phyloP scores from a whole-genome alignment of 2,113 vertebrate species.

The Mixornis gularis region DNA sequence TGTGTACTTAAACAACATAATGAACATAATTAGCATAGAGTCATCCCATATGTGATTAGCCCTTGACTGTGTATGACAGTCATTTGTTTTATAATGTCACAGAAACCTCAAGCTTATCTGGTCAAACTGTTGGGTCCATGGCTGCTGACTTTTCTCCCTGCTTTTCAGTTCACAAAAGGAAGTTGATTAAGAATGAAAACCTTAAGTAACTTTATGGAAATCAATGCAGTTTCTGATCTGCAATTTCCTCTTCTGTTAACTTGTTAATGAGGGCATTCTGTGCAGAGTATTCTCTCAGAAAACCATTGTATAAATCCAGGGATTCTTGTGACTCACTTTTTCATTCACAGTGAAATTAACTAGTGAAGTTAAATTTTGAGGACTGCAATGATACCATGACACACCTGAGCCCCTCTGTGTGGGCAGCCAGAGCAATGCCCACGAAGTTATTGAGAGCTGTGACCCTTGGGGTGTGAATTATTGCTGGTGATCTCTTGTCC shows the following conservation, averaged over 20 bases:
- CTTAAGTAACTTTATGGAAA: not conserved
- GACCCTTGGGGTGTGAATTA: not conserved
- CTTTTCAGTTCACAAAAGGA: not conserved
- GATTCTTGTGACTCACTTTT: not conserved
- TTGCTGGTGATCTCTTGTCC: not conserved
- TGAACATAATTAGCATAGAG: not conserved
- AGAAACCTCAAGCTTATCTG: not conserved
- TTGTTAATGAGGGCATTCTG: not conserved
- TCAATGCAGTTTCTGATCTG: not conserved
- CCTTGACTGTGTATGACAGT: not conserved
- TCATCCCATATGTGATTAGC: not conserved
- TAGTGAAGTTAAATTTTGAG: not conserved
- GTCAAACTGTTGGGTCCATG: not conserved
- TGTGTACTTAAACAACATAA: not conserved
- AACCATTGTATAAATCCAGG: not conserved
- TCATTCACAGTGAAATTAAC: not conserved
- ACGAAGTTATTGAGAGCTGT: not conserved
- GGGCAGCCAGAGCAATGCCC: not conserved
- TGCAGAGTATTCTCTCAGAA: not conserved
- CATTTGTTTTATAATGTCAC: not conserved
- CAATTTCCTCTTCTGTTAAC: not conserved
- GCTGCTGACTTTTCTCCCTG: not conserved
- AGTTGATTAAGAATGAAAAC: not conserved
- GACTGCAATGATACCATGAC: not conserved
- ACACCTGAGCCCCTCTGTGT: not conserved